Base-by-base conservation (phyloP, 2,888 invertebrate species). In the Schrankia costaestrigalis region DNA sequence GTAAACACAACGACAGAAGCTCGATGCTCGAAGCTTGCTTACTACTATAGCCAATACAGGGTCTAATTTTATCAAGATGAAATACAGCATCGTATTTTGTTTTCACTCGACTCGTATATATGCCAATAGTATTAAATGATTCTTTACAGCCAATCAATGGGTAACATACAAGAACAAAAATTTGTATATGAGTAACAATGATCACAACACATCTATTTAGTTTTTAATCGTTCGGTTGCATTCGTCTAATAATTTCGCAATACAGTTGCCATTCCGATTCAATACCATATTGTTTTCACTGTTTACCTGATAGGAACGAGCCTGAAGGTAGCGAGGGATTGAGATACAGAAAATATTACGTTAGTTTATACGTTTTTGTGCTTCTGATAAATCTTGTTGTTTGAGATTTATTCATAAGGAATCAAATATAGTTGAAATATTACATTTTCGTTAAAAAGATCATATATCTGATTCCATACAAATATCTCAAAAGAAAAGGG, bases 281-380 rank as follows among this genome's bases (percentile, higher is more conserved):
- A 78, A 78, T 78, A 80, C 75, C 71, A 79, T 78, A 72, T 70
- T 75, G 57, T 72, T 74, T 62, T 78, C 71, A 67, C 74, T 91
- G 91, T 92, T 93, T 93, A 93, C 93, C 93, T 93, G 93, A 93
- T 90, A 93, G 91, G 91, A 93, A 93, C 90, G 93, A 93, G 93
- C 93, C 93, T 93, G 93, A 90, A 90, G 91, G 90, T 91, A 90
- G 92, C 92, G 90, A 90, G 89, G 91, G 90, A 90, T 86, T 62
- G 72, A 85, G 79, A 84, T 87, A 87, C 85, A 90, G 87, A 83
- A 78, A 82, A 89, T 74, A 85, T 62, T 87, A 71, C 74, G 89
- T 90, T 90, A 90, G 90, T 90, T 72, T 42, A 63, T 82, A 78
- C 75, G 73, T 51, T 23, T 59, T 67, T 55, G 60, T 61, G 63